Evolutionary conservation across 2,113 vertebrate species (phyloP).

Genomic region (Xenus cinereus): DNA sequence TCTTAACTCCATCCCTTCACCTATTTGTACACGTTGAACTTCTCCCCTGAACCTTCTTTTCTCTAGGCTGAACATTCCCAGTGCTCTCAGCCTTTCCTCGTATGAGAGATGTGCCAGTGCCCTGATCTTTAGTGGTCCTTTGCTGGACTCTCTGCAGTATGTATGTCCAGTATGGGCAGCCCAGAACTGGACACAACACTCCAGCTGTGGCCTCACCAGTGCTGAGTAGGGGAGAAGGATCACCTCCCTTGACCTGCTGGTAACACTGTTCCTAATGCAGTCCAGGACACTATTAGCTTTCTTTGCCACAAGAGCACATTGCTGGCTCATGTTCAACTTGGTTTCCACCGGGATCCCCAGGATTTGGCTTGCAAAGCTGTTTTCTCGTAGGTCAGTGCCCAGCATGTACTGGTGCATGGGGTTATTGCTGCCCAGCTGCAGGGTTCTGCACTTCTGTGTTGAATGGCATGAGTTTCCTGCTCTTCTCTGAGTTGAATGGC

Average conservation of each 20-base stretch:
- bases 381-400: not conserved
- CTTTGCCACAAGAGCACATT: not conserved
- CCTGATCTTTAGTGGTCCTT: not conserved
- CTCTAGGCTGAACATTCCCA: not conserved
- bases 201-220: no score
- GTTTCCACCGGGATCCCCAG: not conserved
- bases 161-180: not conserved
- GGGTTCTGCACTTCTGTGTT: not conserved
- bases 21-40: not conserved
- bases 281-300: accelerated
- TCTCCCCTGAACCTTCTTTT: not conserved
- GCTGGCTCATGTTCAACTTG: not conserved
- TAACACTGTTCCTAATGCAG: not conserved
- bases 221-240: not conserved
- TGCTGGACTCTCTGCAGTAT: not conserved
- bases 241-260: not conserved
- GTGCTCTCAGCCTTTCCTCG: not conserved
- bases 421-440: not conserved
- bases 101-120: not conserved
- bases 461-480: not conserved
- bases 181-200: not conserved
- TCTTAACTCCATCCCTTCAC: not conserved
- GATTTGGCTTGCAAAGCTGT: not conserved
- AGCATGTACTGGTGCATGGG: not conserved
- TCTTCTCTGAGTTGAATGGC: not conserved